A percentile compares a stretch with the other conserved stretches of the same genome.
phyloP scores from a whole-genome alignment of 2,113 vertebrate species.

The Monopterus albus region DNA sequence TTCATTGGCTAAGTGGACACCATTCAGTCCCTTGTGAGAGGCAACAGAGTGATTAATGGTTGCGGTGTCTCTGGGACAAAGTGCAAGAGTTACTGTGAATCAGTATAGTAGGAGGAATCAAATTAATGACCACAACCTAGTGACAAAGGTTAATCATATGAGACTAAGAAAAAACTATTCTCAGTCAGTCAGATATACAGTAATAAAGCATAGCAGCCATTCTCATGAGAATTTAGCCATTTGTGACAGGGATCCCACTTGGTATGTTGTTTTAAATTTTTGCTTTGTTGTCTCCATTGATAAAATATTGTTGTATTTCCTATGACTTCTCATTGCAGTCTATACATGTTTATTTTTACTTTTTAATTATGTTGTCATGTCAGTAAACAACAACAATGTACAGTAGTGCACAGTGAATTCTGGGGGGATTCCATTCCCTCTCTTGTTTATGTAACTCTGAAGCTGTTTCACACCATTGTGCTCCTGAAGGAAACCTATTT shows the following conservation, averaged over 20 bases:
- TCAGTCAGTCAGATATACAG: conserved; percentile 35
- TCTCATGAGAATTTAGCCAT: too few relatives aligned
- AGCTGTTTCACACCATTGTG: conserved; percentile 35
- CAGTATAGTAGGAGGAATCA: conserved; percentile 60
- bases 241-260: neutral
- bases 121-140: conserved; percentile 71
- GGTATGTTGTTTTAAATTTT: neutral
- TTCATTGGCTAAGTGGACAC: conserved; percentile 62
- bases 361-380: conserved; percentile 8
- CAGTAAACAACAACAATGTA: conserved; percentile 3
- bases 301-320: neutral
- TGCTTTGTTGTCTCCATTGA: conserved; percentile 1
- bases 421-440: conserved; percentile 43
- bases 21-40: conserved; percentile 59
- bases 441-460: conserved; percentile 33
- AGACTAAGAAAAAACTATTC: conserved; percentile 63
- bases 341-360: conserved; percentile 1
- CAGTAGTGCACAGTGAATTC: conserved; percentile 16
- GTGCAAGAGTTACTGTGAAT: conserved; percentile 77
- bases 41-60: conserved; percentile 76
- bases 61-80: conserved; percentile 49
- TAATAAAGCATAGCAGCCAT: conserved; percentile 10
- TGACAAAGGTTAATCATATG: conserved; percentile 75
- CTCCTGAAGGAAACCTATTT: conserved; percentile 42
- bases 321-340: neutral